Base-by-base conservation (phyloP, 2,797 vertebrate genomes). In the Rhinichthys osculus region DNA sequence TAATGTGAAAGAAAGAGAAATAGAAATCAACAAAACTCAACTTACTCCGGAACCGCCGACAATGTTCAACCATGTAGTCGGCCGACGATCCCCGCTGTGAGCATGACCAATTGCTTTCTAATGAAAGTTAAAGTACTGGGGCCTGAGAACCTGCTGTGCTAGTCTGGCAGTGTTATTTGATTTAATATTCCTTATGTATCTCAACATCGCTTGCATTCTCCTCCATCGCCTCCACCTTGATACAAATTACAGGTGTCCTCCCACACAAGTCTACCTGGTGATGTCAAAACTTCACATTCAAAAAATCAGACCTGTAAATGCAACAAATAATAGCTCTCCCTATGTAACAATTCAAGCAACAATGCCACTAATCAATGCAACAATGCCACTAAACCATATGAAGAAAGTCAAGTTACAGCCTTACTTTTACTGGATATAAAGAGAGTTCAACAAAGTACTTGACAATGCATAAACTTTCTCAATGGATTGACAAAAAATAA, bases 361-460 rank as follows among this genome's bases (percentile, higher is more conserved):
- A 69, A 30, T 78, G 47, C 33, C 62, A 69, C 30, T 67, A 67
- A 64, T 78, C 57, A 78, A 67, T 52, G 78, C 78, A 69, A 52
- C 44, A 38, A 81, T 52, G 44, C 35, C 27, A 67, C 66, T 44
- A 59, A 80, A 86, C 69, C 71, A 85, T 83, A 81, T 77, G 78
- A 19, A 13, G 47, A 79, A 70, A 35, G 66, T 69, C 44, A 67
- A 54, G 70, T 16, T 13, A 14, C 70, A 69, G 71, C 44, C 44
- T 78, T 33, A 40, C 47, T 50, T 87, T 92, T 90, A 89, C 90
- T 72, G 47, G 91, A 92, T 90, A 91, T 87, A 92, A 87, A 52
- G 42, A 44, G 67, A 92, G 91, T 92, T 92, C 89, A 91, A 88
- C 87, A 50, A 85, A 89, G 86, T 92, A 93, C 27, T 16, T 64